Percentiles rank a stretch among this genome's conserved stretches.
These are phyloP conservation scores for Pentalonia nigronervosa DNA, from an alignment of 1,140 invertebrate species.

Conservation along the genomic window DNA sequence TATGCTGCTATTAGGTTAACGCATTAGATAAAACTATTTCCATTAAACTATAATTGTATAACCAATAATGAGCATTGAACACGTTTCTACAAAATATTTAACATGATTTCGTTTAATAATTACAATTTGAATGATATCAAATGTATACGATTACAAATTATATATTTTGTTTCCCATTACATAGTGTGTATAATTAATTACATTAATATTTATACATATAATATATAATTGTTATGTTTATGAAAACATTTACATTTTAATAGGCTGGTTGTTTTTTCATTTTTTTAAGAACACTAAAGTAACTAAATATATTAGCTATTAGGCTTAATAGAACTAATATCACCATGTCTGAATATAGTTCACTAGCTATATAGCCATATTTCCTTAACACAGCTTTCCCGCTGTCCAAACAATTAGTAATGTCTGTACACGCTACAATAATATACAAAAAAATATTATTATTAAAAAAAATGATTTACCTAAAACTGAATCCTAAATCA, in stretches of 20 bases:
- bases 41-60: not conserved
- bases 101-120: not conserved
- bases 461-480: not conserved
- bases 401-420: conserved; percentile 10
- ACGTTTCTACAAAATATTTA: not conserved
- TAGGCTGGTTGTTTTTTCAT: conserved; percentile 47
- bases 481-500: not conserved
- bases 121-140: not conserved
- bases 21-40: not conserved
- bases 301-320: conserved; percentile 21
- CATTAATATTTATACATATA: not conserved
- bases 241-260: not conserved
- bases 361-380: not conserved
- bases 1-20: not conserved
- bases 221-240: not conserved
- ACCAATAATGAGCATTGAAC: not conserved
- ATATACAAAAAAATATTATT: not conserved
- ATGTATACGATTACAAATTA: not conserved
- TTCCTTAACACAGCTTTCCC: conserved; percentile 18
- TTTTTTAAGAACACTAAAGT: conserved; percentile 14
- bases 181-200: not conserved
- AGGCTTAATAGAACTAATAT: not conserved
- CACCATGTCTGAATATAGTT: not conserved
- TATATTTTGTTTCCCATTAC: not conserved
- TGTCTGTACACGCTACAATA: conserved; percentile 20